Evolutionary conservation across 2,888 invertebrate species (phyloP).

Genomic region (Mimumesa dahlbomi): DNA sequence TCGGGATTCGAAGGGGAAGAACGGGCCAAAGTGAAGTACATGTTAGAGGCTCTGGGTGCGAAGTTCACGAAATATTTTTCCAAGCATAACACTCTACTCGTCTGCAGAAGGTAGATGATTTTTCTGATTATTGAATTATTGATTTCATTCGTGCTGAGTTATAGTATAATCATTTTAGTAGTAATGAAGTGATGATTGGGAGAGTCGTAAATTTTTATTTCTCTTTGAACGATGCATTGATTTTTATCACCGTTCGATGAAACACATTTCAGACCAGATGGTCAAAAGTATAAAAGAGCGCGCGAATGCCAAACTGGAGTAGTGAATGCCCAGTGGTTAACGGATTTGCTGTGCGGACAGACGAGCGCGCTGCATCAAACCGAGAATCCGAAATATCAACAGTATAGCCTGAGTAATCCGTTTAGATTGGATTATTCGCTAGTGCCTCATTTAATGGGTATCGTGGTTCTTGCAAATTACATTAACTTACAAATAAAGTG

Average conservation of each 20-base stretch:
- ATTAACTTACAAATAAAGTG: slow-evolving; percentile 9
- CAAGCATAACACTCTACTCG: slow-evolving; percentile 88
- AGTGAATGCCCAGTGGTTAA: slow-evolving; percentile 96
- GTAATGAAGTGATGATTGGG: too few species aligned
- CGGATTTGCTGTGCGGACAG: slow-evolving; percentile 94
- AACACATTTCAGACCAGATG: slow-evolving; percentile 85
- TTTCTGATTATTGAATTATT: too few species aligned
- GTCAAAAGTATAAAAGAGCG: slow-evolving; percentile 93
- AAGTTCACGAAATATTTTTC: slow-evolving; percentile 89
- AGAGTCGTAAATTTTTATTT: too few species aligned
- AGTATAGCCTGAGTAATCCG: slow-evolving; percentile 89
- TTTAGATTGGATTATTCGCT: slow-evolving; percentile 93
- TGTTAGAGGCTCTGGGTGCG: slow-evolving; percentile 93
- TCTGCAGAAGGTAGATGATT: slow-evolving; percentile 83
- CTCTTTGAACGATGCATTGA: background rate
- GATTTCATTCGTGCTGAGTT: too few species aligned
- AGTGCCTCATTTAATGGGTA: slow-evolving; percentile 95
- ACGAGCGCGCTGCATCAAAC: slow-evolving; percentile 90
- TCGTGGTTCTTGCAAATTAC: slow-evolving; percentile 76
- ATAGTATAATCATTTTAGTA: too few species aligned
- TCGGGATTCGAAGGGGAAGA: slow-evolving; percentile 96
- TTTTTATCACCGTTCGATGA: background rate
- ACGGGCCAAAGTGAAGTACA: slow-evolving; percentile 89
- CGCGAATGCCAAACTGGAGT: slow-evolving; percentile 95
- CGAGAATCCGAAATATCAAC: slow-evolving; percentile 93